Base-by-base conservation (phyloP, 2,797 vertebrate genomes). In the Miichthys miiuy region DNA sequence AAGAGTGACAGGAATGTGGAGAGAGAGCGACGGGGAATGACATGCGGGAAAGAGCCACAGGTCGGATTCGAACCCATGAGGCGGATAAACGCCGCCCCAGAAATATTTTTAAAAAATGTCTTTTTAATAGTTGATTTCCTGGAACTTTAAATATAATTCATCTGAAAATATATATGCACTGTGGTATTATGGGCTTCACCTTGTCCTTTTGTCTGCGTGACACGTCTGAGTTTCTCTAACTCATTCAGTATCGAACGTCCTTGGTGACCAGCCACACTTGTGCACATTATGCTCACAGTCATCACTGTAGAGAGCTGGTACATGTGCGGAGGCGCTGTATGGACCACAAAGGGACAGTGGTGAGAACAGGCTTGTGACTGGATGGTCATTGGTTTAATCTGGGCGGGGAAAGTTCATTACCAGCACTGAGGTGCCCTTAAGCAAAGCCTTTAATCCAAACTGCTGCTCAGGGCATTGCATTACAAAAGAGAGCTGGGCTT, bases 401-500 rank as follows among this genome's bases (percentile, higher is more conserved):
- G 25, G 58, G 14, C 2, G 5, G 44, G 23, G 61, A 4, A 46
- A 34, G 27, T 57, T 55, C 17, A 25, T 65, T 38, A 38, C 61
- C 66, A 55, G 10, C 42, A 57, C 42, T 65, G 52, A 38, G 42
- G 14, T 56, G 18, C 51, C 51, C 21, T 55, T 66, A 11, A 66
- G 46, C 21, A 38, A 27, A 34, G 46, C 50, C 51, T n/a, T 69
- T 6, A 34, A 47, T 16, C 42, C 18, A 27, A 52, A 17, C 34
- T 2, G 9, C 34, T 7, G 21, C 55, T 42, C 41, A 17, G 23
- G 38, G 56, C 2, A 1, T 34, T 41, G 17, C 16, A 34, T 34
- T 30, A 16, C 13, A 25, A 34, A 54, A 23, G 38, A 34, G n/a
- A 21, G 38, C 18, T 44, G 34, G 12, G n/a, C 48, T 27, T 42